Percentiles rank a stretch among this genome's conserved stretches.
Conservation (phyloP, 2,113 vertebrate genomes). For the Cervus canadensis region DNA sequence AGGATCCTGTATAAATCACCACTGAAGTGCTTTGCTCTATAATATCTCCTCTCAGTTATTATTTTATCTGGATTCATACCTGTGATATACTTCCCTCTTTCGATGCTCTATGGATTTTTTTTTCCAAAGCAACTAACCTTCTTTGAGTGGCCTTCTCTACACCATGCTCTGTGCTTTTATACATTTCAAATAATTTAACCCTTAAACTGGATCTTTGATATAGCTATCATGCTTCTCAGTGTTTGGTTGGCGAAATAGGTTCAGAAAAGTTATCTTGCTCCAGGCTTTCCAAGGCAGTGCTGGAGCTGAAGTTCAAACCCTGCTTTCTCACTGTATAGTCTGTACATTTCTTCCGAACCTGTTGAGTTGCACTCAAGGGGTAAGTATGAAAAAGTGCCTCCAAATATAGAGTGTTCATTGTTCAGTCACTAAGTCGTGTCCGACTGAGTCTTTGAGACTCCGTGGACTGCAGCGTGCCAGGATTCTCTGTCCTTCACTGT, state of each 20-base stretch:
- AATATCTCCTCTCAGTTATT: not conserved
- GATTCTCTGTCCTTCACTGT: not conserved
- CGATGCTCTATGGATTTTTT: not conserved
- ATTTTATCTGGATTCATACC: not conserved
- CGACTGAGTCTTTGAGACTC: not conserved
- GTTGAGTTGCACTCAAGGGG: not conserved
- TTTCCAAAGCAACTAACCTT: not conserved
- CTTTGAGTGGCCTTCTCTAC: not conserved
- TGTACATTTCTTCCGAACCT: not conserved
- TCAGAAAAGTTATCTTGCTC: not conserved
- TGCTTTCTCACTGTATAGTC: not conserved
- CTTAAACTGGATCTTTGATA: not conserved
- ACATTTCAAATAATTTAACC: not conserved
- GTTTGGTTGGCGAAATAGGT: not conserved
- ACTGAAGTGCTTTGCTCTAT: not conserved
- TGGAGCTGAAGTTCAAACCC: not conserved
- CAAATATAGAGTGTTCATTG: not conserved
- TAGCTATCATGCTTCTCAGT: not conserved
- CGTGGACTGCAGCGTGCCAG: not conserved
- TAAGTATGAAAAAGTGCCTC: not conserved
- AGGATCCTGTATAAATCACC: not conserved
- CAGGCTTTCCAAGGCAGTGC: not conserved
- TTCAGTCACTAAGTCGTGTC: not conserved
- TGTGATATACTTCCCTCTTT: not conserved
- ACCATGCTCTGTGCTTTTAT: not conserved